These are phyloP conservation scores for Penaeus indicus DNA, from an alignment of 1,140 invertebrate genomes.

Conservation along the genomic window DNA sequence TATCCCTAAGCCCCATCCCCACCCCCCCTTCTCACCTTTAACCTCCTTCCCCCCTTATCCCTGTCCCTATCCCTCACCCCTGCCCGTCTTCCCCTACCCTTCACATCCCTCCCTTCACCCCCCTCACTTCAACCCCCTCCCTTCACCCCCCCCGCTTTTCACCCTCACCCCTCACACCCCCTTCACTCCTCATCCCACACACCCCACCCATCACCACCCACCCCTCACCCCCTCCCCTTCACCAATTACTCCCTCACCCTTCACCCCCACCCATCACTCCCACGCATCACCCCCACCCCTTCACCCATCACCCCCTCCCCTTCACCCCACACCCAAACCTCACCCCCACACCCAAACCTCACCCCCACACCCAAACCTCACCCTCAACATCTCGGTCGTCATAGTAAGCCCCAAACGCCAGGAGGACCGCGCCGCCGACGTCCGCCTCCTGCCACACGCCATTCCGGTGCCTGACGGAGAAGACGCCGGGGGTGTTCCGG, in stretches of 20 bases:
- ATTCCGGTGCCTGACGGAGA: conserved; percentile 41
- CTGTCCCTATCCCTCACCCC: neutral
- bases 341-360: neutral
- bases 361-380: neutral
- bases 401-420: conserved; percentile 27
- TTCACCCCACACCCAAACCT: neutral
- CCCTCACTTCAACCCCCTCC: neutral
- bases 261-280: neutral
- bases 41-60: no score
- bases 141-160: neutral
- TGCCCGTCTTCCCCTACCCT: neutral
- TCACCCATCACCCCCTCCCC: neutral
- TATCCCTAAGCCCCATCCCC: no score
- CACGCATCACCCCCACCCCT: neutral
- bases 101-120: no score
- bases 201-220: neutral
- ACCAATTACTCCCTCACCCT: no score
- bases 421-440: neutral
- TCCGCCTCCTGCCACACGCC: conserved; percentile 37
- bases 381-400: conserved; percentile 18
- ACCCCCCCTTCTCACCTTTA: no score
- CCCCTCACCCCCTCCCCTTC: neutral
- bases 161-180: neutral
- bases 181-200: neutral
- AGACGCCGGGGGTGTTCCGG: conserved; percentile 28